phyloP scores from a whole-genome alignment of 2,113 vertebrate genomes.

The Connochaetes taurinus region DNA sequence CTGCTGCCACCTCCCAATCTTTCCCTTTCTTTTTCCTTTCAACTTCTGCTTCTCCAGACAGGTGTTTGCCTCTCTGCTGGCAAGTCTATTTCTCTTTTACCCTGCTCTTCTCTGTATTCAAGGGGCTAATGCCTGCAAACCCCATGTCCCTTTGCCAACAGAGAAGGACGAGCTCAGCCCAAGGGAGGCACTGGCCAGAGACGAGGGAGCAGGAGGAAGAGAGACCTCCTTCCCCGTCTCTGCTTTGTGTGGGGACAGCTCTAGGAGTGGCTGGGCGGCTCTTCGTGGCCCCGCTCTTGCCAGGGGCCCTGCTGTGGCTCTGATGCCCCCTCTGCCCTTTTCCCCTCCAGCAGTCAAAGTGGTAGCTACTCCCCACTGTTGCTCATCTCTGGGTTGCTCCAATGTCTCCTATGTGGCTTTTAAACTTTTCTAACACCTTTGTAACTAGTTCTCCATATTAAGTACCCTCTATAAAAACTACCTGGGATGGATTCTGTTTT shows the following conservation, averaged over 20 bases:
- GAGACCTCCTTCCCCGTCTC: no score
- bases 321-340: background rate
- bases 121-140: background rate
- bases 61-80: background rate
- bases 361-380: background rate
- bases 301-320: no score
- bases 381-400: background rate
- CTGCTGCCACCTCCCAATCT: accelerated
- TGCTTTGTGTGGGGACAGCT: no score
- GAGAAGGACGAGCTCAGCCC: accelerated
- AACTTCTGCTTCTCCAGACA: background rate
- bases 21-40: background rate
- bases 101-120: background rate
- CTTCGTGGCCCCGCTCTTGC: accelerated
- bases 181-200: background rate
- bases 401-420: accelerated
- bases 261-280: background rate
- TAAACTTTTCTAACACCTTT: background rate
- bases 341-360: background rate
- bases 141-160: background rate
- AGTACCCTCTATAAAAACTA: background rate
- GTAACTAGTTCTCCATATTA: background rate
- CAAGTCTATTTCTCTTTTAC: background rate
- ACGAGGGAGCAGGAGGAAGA: background rate
- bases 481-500: background rate